These are phyloP conservation scores for Sander lucioperca DNA, from an alignment of 2,113 vertebrate genomes.

Conservation along the genomic window DNA sequence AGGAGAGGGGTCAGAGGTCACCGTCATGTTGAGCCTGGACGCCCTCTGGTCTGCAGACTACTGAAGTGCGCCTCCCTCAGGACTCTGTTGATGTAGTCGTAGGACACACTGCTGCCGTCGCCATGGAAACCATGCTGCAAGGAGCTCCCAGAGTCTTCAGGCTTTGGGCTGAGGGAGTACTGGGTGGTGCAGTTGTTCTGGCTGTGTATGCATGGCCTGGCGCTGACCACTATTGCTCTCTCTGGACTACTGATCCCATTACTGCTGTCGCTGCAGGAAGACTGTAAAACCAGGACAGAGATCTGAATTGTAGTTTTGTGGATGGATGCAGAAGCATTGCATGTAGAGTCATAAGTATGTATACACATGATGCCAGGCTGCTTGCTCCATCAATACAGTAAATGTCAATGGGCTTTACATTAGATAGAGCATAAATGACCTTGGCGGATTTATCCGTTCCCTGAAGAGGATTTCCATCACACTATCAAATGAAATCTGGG, in stretches of 20 bases:
- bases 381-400: not conserved
- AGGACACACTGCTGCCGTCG: slow-evolving; percentile 71
- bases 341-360: slow-evolving; percentile 9
- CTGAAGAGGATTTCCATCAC: not conserved
- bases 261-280: slow-evolving; percentile 86
- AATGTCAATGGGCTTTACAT: not conserved
- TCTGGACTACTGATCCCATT: slow-evolving; percentile 83
- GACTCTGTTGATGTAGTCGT: slow-evolving; percentile 94
- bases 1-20: slow-evolving; percentile 78
- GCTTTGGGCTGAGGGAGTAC: slow-evolving; percentile 73
- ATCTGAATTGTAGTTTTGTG: slow-evolving; percentile 16
- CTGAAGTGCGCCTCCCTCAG: slow-evolving; percentile 97
- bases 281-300: slow-evolving; percentile 70
- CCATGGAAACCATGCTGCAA: slow-evolving; percentile 77
- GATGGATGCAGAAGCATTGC: slow-evolving; percentile 18
- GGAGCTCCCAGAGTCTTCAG: slow-evolving; percentile 68
- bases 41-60: slow-evolving; percentile 93
- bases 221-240: slow-evolving; percentile 64
- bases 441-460: not conserved
- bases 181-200: slow-evolving; percentile 73
- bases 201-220: slow-evolving; percentile 71
- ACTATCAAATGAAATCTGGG: not conserved
- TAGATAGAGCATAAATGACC: not conserved
- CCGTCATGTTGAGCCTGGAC: slow-evolving; percentile 84
- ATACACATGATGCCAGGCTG: not conserved